Conservation (phyloP, 2,797 vertebrate genomes). For the Cirrhinus molitorella region DNA sequence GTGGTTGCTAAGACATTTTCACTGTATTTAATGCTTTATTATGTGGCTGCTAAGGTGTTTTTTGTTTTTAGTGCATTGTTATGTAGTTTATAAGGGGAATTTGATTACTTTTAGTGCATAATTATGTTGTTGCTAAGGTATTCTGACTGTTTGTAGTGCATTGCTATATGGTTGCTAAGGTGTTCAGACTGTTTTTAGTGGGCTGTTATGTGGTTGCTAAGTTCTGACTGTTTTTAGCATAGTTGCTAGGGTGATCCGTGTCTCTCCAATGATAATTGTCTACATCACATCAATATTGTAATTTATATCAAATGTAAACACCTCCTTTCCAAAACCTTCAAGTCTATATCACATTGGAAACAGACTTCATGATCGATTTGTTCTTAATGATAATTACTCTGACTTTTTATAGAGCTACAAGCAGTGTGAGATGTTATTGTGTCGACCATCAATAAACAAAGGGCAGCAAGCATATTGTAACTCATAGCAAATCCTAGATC, state of each 20-base stretch:
- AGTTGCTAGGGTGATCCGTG: not conserved
- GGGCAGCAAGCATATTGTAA: not conserved
- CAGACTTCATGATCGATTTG: not conserved
- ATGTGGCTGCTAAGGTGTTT: too few species aligned
- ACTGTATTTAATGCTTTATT: too few species aligned
- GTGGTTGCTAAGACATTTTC: too few species aligned
- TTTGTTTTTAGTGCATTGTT: too few species aligned
- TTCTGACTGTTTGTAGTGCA: not conserved
- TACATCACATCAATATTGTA: not conserved
- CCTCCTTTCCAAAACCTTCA: not conserved
- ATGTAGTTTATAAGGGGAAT: too few species aligned
- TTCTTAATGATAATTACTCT: not conserved
- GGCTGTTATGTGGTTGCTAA: not conserved
- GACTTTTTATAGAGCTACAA: not conserved
- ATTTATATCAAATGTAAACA: not conserved
- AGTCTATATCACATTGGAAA: not conserved
- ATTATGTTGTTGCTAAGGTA: too few species aligned
- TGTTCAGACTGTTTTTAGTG: not conserved
- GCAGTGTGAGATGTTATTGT: not conserved
- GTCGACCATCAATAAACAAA: conserved; percentile 5
- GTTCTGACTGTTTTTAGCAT: not conserved
- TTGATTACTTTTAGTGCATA: too few species aligned
- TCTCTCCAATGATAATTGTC: not conserved
- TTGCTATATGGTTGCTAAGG: not conserved
- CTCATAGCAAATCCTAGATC: conserved; percentile 7